A percentile compares a stretch with the other conserved stretches of the same genome.
Evolutionary conservation across 2,888 invertebrate species (phyloP).

Genomic region (Dyspetes luteomarginatus): DNA sequence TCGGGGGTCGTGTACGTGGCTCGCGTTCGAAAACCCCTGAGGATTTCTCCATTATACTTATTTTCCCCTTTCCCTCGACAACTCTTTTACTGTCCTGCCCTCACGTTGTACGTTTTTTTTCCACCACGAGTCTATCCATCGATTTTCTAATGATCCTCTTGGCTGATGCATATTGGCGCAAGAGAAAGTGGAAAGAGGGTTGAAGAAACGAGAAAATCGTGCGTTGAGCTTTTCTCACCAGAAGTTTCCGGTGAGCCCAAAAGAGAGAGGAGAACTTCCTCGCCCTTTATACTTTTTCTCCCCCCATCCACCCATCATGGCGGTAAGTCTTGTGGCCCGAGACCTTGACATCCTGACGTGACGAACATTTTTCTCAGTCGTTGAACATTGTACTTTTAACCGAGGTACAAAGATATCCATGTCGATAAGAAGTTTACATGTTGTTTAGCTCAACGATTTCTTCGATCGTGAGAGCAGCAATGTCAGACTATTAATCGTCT

Average conservation of each 20-base stretch:
- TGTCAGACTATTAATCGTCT: constrained; percentile 21
- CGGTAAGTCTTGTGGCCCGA: neutral
- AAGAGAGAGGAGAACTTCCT: too few relatives aligned
- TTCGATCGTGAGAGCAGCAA: constrained; percentile 1
- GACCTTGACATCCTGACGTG: constrained; percentile 41
- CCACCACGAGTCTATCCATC: constrained; percentile 43
- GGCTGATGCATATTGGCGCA: constrained; percentile 6
- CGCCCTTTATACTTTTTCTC: constrained; percentile 68
- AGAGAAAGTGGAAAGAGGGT: neutral
- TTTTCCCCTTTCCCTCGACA: neutral
- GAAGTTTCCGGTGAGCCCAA: too few relatives aligned
- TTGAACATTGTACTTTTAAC: constrained; percentile 9
- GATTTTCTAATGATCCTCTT: constrained; percentile 67
- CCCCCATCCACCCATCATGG: constrained; percentile 1
- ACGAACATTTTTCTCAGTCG: constrained; percentile 8
- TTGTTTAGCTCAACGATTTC: neutral
- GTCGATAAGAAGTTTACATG: constrained; percentile 27
- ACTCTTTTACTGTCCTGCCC: neutral
- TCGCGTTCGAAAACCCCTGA: constrained; percentile 36
- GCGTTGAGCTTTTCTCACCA: constrained; percentile 57
- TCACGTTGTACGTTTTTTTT: constrained; percentile 13
- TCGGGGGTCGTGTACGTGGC: constrained; percentile 43
- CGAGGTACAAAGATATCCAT: neutral
- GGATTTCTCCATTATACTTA: constrained; percentile 7
- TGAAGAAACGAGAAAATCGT: constrained; percentile 1